These are phyloP conservation scores for Cephus runcator DNA, from an alignment of 2,888 invertebrate genomes.

Conservation along the genomic window DNA sequence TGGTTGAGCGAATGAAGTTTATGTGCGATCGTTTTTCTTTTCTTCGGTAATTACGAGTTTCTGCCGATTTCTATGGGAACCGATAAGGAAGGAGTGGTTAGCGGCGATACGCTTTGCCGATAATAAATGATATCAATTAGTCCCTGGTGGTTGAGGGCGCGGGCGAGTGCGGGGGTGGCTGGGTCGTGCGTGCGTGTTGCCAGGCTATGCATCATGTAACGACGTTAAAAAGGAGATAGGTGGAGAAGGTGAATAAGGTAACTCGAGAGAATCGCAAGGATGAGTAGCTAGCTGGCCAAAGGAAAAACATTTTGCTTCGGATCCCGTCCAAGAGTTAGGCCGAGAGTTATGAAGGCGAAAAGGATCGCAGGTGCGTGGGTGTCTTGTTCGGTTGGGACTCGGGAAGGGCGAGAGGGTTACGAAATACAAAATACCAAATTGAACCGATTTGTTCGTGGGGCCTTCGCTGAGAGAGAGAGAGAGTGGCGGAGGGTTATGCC, in stretches of 20 bases:
- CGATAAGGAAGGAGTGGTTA: too few species aligned
- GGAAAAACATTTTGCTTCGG: neutral
- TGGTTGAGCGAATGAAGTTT: too few species aligned
- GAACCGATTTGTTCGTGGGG: conserved; percentile 61
- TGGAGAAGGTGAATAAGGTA: neutral
- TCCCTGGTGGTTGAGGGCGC: conserved; percentile 41
- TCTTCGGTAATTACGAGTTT: too few species aligned
- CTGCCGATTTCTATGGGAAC: too few species aligned
- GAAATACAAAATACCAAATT: conserved; percentile 60
- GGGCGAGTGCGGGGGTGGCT: conserved; percentile 49
- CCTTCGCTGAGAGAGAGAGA: conserved; percentile 42
- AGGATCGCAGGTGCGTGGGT: conserved; percentile 42
- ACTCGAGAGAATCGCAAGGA: neutral
- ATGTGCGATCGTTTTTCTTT: too few species aligned
- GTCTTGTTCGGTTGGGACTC: neutral
- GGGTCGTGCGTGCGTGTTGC: conserved; percentile 52
- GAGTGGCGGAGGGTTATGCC: conserved; percentile 40
- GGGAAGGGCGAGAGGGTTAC: conserved; percentile 27
- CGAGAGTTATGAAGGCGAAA: conserved; percentile 39
- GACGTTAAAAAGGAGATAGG: conserved; percentile 9
- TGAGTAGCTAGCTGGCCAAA: neutral
- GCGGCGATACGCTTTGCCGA: conserved; percentile 24
- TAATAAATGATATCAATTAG: conserved; percentile 53
- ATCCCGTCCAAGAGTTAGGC: conserved; percentile 10
- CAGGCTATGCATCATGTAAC: conserved; percentile 49